phyloP scores from a whole-genome alignment of 2,888 invertebrate species.

The Amphipoea lucens region DNA sequence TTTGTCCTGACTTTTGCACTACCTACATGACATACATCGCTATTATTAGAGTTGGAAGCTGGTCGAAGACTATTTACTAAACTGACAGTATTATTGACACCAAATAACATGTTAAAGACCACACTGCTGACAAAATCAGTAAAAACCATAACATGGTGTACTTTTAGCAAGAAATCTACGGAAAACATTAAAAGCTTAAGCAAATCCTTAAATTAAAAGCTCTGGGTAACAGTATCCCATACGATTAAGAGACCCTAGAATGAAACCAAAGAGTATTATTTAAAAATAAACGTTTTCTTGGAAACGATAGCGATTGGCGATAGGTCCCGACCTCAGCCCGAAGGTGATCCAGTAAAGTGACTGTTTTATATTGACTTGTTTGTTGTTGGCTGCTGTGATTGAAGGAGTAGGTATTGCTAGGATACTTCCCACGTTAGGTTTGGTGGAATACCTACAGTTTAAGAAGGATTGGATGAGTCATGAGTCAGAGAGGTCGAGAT shows the following conservation, averaged over 20 bases:
- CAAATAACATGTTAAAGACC: background rate
- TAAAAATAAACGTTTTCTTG: constrained; percentile 42
- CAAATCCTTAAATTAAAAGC: background rate
- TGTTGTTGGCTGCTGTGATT: constrained; percentile 24
- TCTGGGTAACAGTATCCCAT: background rate
- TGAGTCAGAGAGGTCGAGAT: background rate
- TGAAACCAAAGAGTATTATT: constrained; percentile 5
- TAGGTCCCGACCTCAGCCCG: constrained; percentile 44
- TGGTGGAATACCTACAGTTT: background rate
- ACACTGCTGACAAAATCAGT: background rate
- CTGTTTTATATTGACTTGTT: constrained; percentile 22
- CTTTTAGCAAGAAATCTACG: background rate
- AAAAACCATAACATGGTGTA: background rate
- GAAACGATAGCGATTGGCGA: constrained; percentile 39
- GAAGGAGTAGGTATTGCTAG: background rate
- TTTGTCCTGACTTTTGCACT: no score
- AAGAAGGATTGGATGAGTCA: background rate
- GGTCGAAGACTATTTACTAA: background rate
- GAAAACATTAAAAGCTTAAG: background rate
- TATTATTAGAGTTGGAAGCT: background rate
- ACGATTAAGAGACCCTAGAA: constrained; percentile 11
- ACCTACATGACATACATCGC: background rate
- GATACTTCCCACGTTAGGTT: constrained; percentile 13
- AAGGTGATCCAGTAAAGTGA: constrained; percentile 46
- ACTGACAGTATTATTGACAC: no score